These are phyloP conservation scores for Phenganax marumi DNA, from an alignment of 92 coral and sea anemone species.

Conservation along the genomic window DNA sequence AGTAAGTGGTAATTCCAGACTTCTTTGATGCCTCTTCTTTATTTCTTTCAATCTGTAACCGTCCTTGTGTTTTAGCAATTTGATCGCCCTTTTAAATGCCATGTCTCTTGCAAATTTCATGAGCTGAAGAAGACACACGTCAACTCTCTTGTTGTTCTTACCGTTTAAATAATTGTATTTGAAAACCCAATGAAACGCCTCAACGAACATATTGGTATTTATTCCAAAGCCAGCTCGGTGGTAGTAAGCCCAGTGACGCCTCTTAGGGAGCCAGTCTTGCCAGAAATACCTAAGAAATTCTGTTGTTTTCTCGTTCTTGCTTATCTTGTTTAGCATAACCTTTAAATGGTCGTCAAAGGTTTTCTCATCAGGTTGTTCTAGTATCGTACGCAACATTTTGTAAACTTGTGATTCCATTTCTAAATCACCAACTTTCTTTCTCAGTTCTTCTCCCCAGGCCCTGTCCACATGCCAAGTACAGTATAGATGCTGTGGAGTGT, in stretches of 20 bases:
- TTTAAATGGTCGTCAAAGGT: slow-evolving; percentile 30
- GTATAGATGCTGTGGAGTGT: slow-evolving; percentile 20
- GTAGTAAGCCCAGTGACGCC: slow-evolving; percentile 50
- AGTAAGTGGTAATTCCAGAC: slow-evolving; percentile 19
- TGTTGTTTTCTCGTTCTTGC: neutral
- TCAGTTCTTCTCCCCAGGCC: slow-evolving; percentile 27
- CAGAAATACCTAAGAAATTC: slow-evolving; percentile 48
- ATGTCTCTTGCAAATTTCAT: slow-evolving; percentile 43
- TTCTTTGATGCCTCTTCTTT: slow-evolving; percentile 34
- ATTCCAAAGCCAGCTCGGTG: slow-evolving; percentile 42
- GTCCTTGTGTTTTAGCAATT: slow-evolving; percentile 52
- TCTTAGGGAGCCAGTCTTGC: slow-evolving; percentile 52
- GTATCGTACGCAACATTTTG: slow-evolving; percentile 53
- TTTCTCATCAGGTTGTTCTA: slow-evolving; percentile 55
- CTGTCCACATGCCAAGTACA: slow-evolving; percentile 41
- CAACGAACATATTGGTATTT: slow-evolving; percentile 57
- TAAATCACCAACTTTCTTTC: slow-evolving; percentile 46
- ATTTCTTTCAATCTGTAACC: slow-evolving; percentile 25
- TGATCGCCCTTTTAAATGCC: slow-evolving; percentile 41
- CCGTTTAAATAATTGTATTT: slow-evolving; percentile 48
- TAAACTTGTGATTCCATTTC: slow-evolving; percentile 47
- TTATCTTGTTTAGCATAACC: slow-evolving; percentile 24
- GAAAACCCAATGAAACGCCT: slow-evolving; percentile 50
- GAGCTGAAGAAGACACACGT: slow-evolving; percentile 49
- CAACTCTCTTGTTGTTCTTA: slow-evolving; percentile 53